phyloP scores from a whole-genome alignment of 2,797 vertebrate species.

The Pseudochaenichthys georgianus region DNA sequence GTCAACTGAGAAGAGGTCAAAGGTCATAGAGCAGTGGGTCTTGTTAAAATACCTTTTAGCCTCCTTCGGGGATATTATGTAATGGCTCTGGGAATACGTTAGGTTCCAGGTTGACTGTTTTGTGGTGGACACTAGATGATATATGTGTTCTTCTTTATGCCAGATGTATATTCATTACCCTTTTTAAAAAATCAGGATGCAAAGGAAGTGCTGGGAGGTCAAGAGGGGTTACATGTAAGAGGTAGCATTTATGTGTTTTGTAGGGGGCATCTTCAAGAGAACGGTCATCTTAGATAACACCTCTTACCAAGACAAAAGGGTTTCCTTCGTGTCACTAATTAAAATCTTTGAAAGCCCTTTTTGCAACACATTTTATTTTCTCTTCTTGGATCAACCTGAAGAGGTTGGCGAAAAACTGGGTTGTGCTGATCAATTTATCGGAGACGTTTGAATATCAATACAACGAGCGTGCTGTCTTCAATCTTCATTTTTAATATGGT shows the following conservation, averaged over 20 bases:
- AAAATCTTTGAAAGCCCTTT: conserved; percentile 24
- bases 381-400: conserved; percentile 13
- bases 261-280: conserved; percentile 37
- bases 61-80: conserved; percentile 85
- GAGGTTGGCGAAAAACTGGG: conserved; percentile 56
- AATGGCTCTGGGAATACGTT: conserved; percentile 82
- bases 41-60: conserved; percentile 88
- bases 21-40: conserved; percentile 80
- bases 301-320: neutral
- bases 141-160: conserved; percentile 62
- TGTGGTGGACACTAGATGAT: conserved; percentile 65
- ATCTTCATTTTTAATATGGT: conserved; percentile 82
- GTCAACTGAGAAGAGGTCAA: conserved; percentile 79
- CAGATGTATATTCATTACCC: conserved; percentile 78
- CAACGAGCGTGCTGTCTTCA: conserved; percentile 62
- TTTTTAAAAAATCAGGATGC: conserved; percentile 68
- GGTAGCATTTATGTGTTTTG: conserved; percentile 51
- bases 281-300: conserved; percentile 14
- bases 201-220: conserved; percentile 71
- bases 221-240: conserved; percentile 61
- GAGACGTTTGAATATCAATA: conserved; percentile 76
- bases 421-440: conserved; percentile 74
- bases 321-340: conserved; percentile 29
- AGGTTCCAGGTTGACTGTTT: conserved; percentile 67
- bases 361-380: conserved; percentile 7